A percentile compares a stretch with the other conserved stretches of the same genome.
Evolutionary conservation across 2,888 invertebrate genomes (phyloP).

Genomic region (Drosophila kambysellisi): DNA sequence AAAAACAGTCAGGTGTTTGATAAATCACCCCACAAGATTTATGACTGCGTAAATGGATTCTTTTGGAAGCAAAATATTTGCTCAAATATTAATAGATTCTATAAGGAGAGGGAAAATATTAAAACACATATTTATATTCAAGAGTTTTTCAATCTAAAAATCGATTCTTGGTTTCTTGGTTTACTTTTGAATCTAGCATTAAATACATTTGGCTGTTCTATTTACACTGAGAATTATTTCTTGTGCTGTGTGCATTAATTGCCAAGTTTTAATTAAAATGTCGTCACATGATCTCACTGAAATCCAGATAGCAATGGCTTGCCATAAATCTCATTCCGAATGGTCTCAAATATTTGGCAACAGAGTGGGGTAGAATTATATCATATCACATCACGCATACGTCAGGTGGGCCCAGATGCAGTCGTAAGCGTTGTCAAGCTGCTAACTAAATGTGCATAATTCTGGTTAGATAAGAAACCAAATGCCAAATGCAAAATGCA

Average conservation of each 20-base stretch:
- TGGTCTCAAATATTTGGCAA: constrained; percentile 55
- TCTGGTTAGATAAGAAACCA: constrained; percentile 41
- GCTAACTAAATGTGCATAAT: constrained; percentile 74
- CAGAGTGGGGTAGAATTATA: neutral
- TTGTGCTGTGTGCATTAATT: constrained; percentile 14
- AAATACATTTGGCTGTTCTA: neutral
- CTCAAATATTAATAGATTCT: neutral
- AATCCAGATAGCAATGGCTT: constrained; percentile 67
- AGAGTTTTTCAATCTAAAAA: neutral
- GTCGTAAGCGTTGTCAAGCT: constrained; percentile 57
- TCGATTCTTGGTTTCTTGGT: neutral
- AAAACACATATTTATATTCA: neutral
- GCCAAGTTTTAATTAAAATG: constrained; percentile 74
- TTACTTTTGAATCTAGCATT: neutral
- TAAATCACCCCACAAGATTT: constrained; percentile 37
- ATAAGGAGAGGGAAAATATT: neutral
- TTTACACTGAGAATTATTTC: neutral
- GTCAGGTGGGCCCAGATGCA: constrained; percentile 52
- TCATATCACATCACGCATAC: constrained; percentile 40
- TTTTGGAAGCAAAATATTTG: neutral
- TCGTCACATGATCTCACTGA: constrained; percentile 52
- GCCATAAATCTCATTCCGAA: constrained; percentile 64
- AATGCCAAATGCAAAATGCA: constrained; percentile 36
- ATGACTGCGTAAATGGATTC: constrained; percentile 6
- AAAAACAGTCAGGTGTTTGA: constrained; percentile 33